Conservation (phyloP, 2,113 vertebrate genomes). For the Cephalophus harveyi region DNA sequence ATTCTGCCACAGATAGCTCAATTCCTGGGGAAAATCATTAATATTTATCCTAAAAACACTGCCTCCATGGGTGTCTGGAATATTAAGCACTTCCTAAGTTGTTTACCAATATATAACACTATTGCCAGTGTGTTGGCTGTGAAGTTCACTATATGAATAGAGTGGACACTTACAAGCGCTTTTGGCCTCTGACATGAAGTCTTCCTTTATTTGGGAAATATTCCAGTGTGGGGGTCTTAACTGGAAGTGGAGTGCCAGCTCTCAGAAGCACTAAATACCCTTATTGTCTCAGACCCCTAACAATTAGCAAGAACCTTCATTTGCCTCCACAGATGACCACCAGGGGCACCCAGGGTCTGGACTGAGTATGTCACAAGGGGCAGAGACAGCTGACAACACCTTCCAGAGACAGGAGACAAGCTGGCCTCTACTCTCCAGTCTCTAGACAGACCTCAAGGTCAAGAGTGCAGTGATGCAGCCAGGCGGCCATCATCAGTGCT, state of each 20-base stretch:
- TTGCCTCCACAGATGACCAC: neutral
- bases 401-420: neutral
- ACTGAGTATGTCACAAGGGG: neutral
- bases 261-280: neutral
- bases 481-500: accelerated
- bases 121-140: neutral
- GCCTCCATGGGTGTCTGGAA: neutral
- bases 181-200: neutral
- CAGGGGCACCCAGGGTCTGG: neutral
- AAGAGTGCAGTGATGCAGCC: neutral
- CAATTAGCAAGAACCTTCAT: neutral
- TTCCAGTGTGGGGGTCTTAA: neutral
- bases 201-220: neutral
- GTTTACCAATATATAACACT: neutral
- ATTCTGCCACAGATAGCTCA: neutral
- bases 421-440: neutral
- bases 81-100: neutral
- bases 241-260: neutral
- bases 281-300: neutral
- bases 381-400: neutral
- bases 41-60: neutral
- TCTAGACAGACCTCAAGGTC: neutral
- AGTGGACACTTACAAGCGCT: neutral
- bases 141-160: neutral
- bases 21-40: neutral